Evolutionary conservation across 2,888 invertebrate species (phyloP).

Genomic region (Homarus gammarus): DNA sequence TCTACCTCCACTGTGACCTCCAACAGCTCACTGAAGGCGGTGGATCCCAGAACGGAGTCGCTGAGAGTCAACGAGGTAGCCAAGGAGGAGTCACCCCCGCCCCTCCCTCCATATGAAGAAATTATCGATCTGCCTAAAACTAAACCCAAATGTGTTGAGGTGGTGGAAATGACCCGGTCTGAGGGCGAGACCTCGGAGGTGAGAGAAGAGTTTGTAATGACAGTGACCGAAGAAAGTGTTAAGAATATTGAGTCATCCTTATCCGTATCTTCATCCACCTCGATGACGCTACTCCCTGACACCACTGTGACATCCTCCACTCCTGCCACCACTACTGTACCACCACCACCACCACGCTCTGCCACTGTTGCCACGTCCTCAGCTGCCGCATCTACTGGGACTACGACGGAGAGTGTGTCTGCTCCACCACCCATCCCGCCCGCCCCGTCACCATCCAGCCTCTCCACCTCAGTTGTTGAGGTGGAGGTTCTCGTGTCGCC

Average conservation of each 20-base stretch:
- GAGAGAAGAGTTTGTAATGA: background rate
- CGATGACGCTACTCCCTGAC: background rate
- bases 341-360: background rate
- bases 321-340: background rate
- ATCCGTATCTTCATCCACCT: background rate
- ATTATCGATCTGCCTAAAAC: background rate
- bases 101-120: constrained; percentile 51
- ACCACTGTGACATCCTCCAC: background rate
- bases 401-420: background rate
- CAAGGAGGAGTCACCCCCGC: constrained; percentile 64
- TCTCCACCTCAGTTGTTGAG: background rate
- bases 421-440: background rate
- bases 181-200: background rate
- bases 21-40: constrained; percentile 31
- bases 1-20: constrained; percentile 27
- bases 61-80: constrained; percentile 19
- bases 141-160: background rate
- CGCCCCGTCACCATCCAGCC: background rate
- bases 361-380: background rate
- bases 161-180: constrained; percentile 11
- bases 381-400: background rate
- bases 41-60: background rate
- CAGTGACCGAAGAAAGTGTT: background rate
- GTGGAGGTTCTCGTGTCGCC: constrained; percentile 31
- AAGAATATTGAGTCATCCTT: background rate